Evolutionary conservation across 2,888 invertebrate genomes (phyloP).

Genomic region (Dicyrtomina minuta): DNA sequence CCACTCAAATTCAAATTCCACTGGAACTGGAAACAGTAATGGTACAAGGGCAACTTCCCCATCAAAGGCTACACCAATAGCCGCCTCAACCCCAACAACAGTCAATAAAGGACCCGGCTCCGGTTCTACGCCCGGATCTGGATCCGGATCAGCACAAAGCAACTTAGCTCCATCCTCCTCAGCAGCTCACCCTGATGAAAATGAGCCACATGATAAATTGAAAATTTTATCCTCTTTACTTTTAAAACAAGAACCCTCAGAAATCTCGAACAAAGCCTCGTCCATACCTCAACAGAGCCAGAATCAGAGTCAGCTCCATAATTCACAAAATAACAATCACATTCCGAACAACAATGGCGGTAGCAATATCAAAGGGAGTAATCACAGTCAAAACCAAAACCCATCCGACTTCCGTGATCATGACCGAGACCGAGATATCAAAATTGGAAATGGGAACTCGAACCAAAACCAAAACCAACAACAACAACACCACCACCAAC

Average conservation of each 20-base stretch:
- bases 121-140: too few relatives aligned
- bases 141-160: neutral
- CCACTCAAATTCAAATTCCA: neutral
- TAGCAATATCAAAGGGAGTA: slow-evolving; percentile 2
- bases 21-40: neutral
- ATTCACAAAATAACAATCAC: neutral
- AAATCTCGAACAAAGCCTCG: too few relatives aligned
- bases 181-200: neutral
- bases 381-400: too few relatives aligned
- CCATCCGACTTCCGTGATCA: too few relatives aligned
- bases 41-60: neutral
- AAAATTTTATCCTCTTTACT: slow-evolving; percentile 30
- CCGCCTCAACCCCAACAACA: neutral
- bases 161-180: neutral
- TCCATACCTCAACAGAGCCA: slow-evolving; percentile 20
- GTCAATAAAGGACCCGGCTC: neutral
- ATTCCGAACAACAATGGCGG: neutral
- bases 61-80: neutral
- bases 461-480: too few relatives aligned
- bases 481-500: too few relatives aligned
- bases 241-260: slow-evolving; percentile 5
- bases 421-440: too few relatives aligned
- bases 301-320: neutral
- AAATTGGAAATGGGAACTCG: too few relatives aligned
- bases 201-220: slow-evolving; percentile 24